Base-by-base conservation (phyloP, 2,113 vertebrate genomes). In the Condylura cristata region DNA sequence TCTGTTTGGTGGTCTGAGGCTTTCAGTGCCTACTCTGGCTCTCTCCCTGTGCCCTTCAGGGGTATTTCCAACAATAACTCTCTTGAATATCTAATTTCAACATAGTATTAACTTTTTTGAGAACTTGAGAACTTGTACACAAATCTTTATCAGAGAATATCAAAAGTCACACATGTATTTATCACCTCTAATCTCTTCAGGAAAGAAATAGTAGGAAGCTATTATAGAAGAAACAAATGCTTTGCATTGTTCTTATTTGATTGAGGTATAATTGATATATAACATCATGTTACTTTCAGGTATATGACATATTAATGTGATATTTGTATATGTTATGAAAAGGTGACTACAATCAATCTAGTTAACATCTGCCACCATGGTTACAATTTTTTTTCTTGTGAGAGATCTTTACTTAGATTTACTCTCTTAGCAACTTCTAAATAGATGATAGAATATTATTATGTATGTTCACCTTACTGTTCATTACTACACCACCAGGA, bases 21-120 rank as follows among this genome's bases (percentile, higher is more conserved):
- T 70, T 22, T 75, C 34, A 2, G 10, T 71, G 9, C 22, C 34
- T 71, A 72, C 56, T 78, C 28, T 75, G 13, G 3, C 34, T 86
- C 7, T 70, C 46, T 80, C 6, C 20, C 8, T 63, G 66, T 61
- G 37, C 34, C 37, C 6, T 87, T 78, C 79, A 72, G 16, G 34
- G 6, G 22, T 37, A 39, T 74, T 60, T 86, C 48, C 24, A 74
- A n/a, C 44, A 72, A 24, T 68, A 68, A n/a, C 2, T 76, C 2
- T 61, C 32, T 70, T 89, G 17, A 66, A 72, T 68, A 9, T 72
- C 63, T 76, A 14, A 30, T 71, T 9, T 34, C 46, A 90, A 53
- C 70, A 94, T 79, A 39, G 39, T 26, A 87, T 39, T 89, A 92
- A 28, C n/a, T 96, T 81, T 93, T 66, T 22, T 68, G 68, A 74